Evolutionary conservation across 2,888 invertebrate genomes (phyloP).

Genomic region (Artemia sinica): DNA sequence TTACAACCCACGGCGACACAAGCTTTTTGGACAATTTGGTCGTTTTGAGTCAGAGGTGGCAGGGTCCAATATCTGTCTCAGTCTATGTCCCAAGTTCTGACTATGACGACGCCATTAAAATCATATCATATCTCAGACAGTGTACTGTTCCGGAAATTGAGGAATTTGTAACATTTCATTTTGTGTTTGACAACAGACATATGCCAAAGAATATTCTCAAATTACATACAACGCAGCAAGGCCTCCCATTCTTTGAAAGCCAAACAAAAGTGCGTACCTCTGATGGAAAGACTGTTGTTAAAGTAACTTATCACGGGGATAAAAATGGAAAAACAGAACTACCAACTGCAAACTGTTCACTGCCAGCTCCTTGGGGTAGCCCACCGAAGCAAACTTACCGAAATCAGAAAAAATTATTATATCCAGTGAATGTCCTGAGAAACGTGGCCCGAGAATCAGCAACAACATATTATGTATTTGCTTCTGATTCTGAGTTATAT

Average conservation of each 20-base stretch:
- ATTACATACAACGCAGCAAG: constrained; percentile 19
- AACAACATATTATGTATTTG: constrained; percentile 59
- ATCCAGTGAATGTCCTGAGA: constrained; percentile 75
- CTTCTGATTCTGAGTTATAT: constrained; percentile 77
- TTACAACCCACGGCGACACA: constrained; percentile 79
- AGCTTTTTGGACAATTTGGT: constrained; percentile 76
- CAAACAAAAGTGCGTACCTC: not conserved
- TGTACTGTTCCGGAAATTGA: constrained; percentile 53
- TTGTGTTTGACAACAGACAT: constrained; percentile 71
- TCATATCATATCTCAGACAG: constrained; percentile 60
- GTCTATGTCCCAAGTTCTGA: constrained; percentile 73
- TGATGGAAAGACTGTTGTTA: constrained; percentile 2
- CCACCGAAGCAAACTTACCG: constrained; percentile 34
- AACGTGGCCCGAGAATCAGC: constrained; percentile 72
- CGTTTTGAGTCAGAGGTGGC: constrained; percentile 68
- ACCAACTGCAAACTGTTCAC: constrained; percentile 21
- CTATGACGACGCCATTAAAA: constrained; percentile 53
- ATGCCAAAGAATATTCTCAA: constrained; percentile 40
- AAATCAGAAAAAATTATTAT: constrained; percentile 57
- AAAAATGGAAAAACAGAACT: constrained; percentile 14
- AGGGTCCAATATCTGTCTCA: constrained; percentile 68
- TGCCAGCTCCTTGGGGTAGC: constrained; percentile 20
- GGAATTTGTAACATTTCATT: constrained; percentile 66
- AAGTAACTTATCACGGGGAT: not conserved
- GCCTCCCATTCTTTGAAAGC: constrained; percentile 9